These are phyloP conservation scores for Elysia crispata DNA, from an alignment of 2,888 invertebrate genomes.

Conservation along the genomic window DNA sequence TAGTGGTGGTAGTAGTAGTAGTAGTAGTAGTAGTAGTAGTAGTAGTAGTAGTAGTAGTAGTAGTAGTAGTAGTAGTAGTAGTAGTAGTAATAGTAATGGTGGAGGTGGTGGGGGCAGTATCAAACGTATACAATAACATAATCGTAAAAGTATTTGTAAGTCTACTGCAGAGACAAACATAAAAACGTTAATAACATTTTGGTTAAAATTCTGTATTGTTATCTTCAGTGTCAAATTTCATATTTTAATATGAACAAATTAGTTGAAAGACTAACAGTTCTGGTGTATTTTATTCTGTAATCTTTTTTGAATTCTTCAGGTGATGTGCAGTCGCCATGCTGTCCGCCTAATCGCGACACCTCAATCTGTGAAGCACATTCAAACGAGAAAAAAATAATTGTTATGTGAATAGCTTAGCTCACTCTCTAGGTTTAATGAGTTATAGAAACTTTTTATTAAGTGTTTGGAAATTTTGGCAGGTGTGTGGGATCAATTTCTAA, in stretches of 20 bases:
- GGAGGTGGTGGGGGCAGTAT: background rate
- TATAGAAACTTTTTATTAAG: too few species aligned
- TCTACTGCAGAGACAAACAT: background rate
- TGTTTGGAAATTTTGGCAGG: too few species aligned
- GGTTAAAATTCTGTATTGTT: too few species aligned
- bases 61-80: background rate
- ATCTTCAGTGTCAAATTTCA: too few species aligned
- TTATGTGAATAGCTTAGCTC: too few species aligned
- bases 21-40: background rate
- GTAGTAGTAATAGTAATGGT: background rate
- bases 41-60: background rate
- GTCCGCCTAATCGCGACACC: conserved; percentile 46
- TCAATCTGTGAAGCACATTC: conserved; percentile 28
- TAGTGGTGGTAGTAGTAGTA: background rate
- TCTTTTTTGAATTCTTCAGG: conserved; percentile 16
- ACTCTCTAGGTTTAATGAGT: too few species aligned
- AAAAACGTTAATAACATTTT: too few species aligned
- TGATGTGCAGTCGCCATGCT: conserved; percentile 51
- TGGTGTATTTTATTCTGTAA: conserved; percentile 49
- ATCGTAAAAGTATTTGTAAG: background rate
- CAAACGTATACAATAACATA: background rate
- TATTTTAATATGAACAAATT: too few species aligned
- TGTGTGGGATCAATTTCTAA: too few species aligned
- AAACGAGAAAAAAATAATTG: too few species aligned
- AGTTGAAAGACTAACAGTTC: conserved; percentile 49